Conservation (phyloP, 2,888 invertebrate species). For the Tenthredo notha region DNA sequence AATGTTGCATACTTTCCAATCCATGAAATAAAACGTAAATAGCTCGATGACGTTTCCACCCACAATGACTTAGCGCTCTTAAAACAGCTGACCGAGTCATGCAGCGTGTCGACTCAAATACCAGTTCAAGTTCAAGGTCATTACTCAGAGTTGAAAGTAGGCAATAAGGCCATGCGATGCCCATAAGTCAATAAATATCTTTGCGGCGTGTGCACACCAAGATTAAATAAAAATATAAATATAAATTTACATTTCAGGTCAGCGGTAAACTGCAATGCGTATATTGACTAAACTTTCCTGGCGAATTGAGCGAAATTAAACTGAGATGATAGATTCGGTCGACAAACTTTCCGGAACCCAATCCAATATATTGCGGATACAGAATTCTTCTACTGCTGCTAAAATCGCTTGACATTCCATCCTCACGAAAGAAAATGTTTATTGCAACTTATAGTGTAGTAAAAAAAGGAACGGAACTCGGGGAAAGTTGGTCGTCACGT, state of each 20-base stretch:
- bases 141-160: constrained; percentile 3
- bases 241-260: constrained; percentile 12
- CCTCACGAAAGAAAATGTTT: neutral
- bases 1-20: neutral
- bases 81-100: constrained; percentile 56
- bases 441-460: neutral
- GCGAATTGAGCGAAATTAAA: neutral
- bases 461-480: neutral
- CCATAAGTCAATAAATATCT: constrained; percentile 18
- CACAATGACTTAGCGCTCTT: constrained; percentile 61
- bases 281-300: constrained; percentile 15
- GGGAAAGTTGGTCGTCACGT: constrained; percentile 31
- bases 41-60: constrained; percentile 11
- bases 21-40: constrained; percentile 3
- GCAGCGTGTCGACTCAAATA: constrained; percentile 53
- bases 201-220: neutral
- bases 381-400: neutral
- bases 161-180: neutral
- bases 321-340: neutral
- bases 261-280: constrained; percentile 7
- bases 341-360: neutral
- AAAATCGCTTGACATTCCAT: neutral
- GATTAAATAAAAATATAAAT: neutral
- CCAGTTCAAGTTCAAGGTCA: constrained; percentile 58
- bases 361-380: neutral